These are phyloP conservation scores for Perca fluviatilis DNA, from an alignment of 2,113 vertebrate genomes.

Conservation along the genomic window DNA sequence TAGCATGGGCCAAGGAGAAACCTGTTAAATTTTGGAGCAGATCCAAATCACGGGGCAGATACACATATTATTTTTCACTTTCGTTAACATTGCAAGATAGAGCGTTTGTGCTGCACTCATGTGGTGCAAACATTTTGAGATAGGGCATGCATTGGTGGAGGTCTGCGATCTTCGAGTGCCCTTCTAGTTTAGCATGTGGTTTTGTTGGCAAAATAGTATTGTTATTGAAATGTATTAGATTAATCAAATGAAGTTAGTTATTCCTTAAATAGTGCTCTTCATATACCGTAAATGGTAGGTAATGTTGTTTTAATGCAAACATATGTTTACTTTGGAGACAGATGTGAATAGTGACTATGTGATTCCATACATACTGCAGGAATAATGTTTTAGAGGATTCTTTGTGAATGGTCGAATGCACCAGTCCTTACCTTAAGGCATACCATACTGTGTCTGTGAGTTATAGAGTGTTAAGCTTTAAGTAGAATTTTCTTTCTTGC, in stretches of 20 bases:
- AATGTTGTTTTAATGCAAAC: not conserved
- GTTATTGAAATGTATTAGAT: constrained; percentile 12
- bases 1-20: no score
- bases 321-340: not conserved
- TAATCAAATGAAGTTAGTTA: not conserved
- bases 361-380: not conserved
- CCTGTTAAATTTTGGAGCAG: no score
- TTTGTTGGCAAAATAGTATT: not conserved
- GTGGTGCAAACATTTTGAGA: no score
- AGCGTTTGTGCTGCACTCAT: no score
- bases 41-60: no score
- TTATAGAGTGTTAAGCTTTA: constrained; percentile 5
- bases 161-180: no score
- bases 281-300: not conserved
- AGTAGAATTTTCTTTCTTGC: constrained; percentile 7
- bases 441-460: not conserved
- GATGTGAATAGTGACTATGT: not conserved
- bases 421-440: not conserved
- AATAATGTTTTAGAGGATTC: not conserved
- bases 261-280: not conserved
- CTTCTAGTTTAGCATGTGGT: not conserved
- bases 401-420: constrained; percentile 7
- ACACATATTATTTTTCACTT: no score
- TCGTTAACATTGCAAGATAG: no score
- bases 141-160: no score